A percentile compares a stretch with the other conserved stretches of the same genome.
Evolutionary conservation across 1,140 invertebrate species (phyloP).

Genomic region (Sitophilus oryzae): DNA sequence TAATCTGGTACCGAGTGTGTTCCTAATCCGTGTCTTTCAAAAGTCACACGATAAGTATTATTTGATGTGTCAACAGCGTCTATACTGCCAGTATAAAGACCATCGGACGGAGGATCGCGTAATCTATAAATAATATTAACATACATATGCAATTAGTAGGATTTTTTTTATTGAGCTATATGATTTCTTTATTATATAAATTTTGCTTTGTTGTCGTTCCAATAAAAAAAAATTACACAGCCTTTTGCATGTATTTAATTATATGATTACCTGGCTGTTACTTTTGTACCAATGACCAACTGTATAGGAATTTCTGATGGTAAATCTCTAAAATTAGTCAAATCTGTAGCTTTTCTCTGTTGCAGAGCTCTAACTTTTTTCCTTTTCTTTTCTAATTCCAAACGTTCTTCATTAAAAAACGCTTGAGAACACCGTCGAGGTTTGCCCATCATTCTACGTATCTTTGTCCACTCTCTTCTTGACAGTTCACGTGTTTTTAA

Average conservation of each 20-base stretch:
- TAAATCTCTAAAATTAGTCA: slow-evolving; percentile 77
- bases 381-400: slow-evolving; percentile 82
- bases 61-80: slow-evolving; percentile 97
- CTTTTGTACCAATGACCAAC: slow-evolving; percentile 94
- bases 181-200: too few relatives aligned
- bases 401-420: slow-evolving; percentile 93
- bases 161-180: too few relatives aligned
- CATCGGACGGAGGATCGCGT: slow-evolving; percentile 91
- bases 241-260: neutral
- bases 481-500: slow-evolving; percentile 80
- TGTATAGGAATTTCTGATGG: slow-evolving; percentile 95
- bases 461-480: slow-evolving; percentile 92
- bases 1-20: slow-evolving; percentile 95
- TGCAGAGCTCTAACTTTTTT: slow-evolving; percentile 91
- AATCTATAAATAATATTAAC: slow-evolving; percentile 48
- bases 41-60: slow-evolving; percentile 95
- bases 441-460: slow-evolving; percentile 94
- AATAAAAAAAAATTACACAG: too few relatives aligned
- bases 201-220: neutral
- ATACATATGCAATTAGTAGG: neutral
- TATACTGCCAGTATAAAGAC: slow-evolving; percentile 91
- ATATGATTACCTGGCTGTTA: slow-evolving; percentile 59
- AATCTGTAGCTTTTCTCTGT: slow-evolving; percentile 83
- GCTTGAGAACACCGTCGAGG: slow-evolving; percentile 88
- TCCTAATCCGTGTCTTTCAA: slow-evolving; percentile 87